phyloP scores from a whole-genome alignment of 2,888 invertebrate genomes.

The Lymantria dispar region DNA sequence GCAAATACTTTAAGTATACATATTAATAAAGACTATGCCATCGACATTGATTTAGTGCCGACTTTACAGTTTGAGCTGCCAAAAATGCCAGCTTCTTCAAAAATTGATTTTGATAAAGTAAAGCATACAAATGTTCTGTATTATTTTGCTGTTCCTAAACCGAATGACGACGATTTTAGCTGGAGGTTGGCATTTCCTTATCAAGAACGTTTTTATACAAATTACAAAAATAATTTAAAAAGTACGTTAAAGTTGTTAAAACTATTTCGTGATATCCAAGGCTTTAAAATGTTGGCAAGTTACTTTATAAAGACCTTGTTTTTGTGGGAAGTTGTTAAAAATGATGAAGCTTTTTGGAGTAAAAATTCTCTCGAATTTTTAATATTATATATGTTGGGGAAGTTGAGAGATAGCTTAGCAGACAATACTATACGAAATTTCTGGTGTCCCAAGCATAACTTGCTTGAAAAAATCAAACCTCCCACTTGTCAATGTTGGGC shows the following conservation, averaged over 20 bases:
- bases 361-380: constrained; percentile 46
- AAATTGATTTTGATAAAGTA: constrained; percentile 45
- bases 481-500: constrained; percentile 53
- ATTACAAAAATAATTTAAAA: constrained; percentile 54
- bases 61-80: constrained; percentile 51
- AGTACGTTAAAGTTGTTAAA: constrained; percentile 53
- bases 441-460: constrained; percentile 56
- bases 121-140: constrained; percentile 26
- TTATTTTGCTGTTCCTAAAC: constrained; percentile 63
- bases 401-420: constrained; percentile 42
- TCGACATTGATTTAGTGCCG: constrained; percentile 61
- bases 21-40: constrained; percentile 39
- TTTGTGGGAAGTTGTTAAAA: constrained; percentile 49
- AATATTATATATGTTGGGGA: constrained; percentile 52
- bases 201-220: constrained; percentile 51
- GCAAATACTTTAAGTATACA: constrained; percentile 53
- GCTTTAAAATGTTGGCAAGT: constrained; percentile 55
- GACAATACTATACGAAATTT: constrained; percentile 46
- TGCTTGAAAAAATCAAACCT: constrained; percentile 48
- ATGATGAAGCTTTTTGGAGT: constrained; percentile 46
- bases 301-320: constrained; percentile 62
- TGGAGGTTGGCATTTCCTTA: constrained; percentile 62
- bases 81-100: constrained; percentile 39
- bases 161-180: constrained; percentile 47
- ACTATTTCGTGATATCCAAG: constrained; percentile 54